phyloP scores from a whole-genome alignment of 2,797 vertebrate species.

The Echeneis naucrates region DNA sequence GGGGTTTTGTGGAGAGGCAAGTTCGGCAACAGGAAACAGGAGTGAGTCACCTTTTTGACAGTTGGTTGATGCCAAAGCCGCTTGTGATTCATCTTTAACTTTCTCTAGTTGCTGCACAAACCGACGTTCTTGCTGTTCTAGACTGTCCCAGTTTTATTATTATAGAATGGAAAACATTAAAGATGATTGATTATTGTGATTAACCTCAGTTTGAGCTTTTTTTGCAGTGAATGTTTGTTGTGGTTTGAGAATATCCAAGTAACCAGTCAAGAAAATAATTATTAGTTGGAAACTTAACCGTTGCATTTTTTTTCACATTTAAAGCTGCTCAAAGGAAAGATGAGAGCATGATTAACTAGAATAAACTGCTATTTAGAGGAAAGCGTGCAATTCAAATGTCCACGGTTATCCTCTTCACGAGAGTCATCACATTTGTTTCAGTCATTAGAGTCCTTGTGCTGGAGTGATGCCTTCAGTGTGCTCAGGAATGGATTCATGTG shows the following conservation, averaged over 20 bases:
- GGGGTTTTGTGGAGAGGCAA: conserved; percentile 9
- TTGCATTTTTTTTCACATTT: conserved; percentile 2
- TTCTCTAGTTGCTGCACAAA: neutral
- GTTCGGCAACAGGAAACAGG: conserved; percentile 55
- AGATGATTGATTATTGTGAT: neutral
- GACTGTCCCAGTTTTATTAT: neutral
- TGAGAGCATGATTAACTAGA: neutral
- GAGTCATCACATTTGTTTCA: neutral
- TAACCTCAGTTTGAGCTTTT: neutral
- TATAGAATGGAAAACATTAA: too few species aligned
- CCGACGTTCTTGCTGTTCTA: neutral
- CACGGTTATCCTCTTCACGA: neutral
- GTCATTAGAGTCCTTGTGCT: neutral
- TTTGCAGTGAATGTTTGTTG: neutral
- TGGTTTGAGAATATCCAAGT: too few species aligned
- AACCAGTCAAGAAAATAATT: too few species aligned
- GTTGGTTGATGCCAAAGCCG: conserved; percentile 1
- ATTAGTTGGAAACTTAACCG: too few species aligned
- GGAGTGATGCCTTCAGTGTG: neutral
- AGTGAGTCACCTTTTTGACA: conserved; percentile 23
- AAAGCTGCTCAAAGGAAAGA: neutral
- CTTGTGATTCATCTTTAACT: neutral
- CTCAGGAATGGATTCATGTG: neutral
- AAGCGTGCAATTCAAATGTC: neutral
- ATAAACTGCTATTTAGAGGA: neutral